Percentiles rank a stretch among this genome's conserved stretches.
phyloP scores from a whole-genome alignment of 1,140 invertebrate genomes.

The Sitobion miscanthi region DNA sequence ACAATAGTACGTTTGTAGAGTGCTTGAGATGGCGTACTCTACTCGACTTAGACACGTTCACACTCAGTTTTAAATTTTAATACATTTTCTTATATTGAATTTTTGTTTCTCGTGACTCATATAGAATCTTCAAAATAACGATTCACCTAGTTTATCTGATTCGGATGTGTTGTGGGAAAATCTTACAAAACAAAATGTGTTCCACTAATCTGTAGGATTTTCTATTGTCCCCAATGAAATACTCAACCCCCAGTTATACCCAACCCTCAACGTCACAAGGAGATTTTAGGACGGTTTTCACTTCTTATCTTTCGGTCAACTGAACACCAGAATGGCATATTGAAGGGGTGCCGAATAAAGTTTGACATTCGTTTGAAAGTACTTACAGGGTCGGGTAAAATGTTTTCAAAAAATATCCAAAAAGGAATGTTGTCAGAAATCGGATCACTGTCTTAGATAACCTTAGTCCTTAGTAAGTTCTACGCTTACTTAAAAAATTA shows the following conservation, averaged over 20 bases:
- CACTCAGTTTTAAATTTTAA: background rate
- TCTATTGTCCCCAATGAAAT: conserved; percentile 33
- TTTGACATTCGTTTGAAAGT: conserved; percentile 44
- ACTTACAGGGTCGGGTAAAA: background rate
- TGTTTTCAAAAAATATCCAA: conserved; percentile 10
- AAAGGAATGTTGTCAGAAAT: conserved; percentile 12
- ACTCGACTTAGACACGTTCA: background rate
- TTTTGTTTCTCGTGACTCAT: background rate
- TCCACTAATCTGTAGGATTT: conserved; percentile 17
- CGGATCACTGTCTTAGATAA: background rate
- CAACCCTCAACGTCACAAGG: conserved; percentile 21
- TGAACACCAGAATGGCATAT: conserved; percentile 48
- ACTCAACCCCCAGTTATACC: conserved; percentile 26
- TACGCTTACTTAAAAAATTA: too few relatives aligned
- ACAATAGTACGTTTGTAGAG: background rate
- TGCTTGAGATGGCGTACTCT: background rate
- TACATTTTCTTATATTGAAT: background rate
- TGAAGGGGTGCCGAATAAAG: conserved; percentile 44
- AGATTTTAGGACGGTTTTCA: conserved; percentile 27
- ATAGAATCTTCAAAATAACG: background rate
- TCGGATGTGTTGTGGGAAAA: conserved; percentile 21
- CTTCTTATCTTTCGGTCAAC: conserved; percentile 50
- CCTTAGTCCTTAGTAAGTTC: background rate
- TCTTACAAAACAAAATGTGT: conserved; percentile 33
- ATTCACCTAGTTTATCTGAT: background rate